These are phyloP conservation scores for Epicampocera succincta DNA, from an alignment of 2,888 invertebrate species.

Conservation along the genomic window DNA sequence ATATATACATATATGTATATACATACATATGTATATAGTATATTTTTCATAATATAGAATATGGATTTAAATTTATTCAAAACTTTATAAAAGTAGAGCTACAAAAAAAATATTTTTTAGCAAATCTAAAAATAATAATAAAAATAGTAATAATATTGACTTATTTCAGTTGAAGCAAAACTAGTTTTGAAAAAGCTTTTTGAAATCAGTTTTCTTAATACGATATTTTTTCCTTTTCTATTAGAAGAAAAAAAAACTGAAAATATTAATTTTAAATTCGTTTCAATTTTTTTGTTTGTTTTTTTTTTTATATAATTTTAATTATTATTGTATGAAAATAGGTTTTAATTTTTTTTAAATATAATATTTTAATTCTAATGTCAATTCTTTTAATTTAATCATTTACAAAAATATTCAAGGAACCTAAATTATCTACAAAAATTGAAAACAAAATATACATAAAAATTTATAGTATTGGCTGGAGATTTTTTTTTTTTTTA, in stretches of 20 bases:
- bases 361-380: slow-evolving; percentile 23
- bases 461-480: slow-evolving; percentile 57
- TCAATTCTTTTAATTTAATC: slow-evolving; percentile 16
- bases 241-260: background rate
- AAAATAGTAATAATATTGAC: slow-evolving; percentile 47
- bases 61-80: too few relatives aligned
- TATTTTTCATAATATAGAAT: slow-evolving; percentile 28
- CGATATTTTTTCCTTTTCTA: slow-evolving; percentile 4
- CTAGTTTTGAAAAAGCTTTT: slow-evolving; percentile 46
- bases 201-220: background rate
- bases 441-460: slow-evolving; percentile 11
- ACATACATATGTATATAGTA: too few relatives aligned
- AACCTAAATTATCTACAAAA: slow-evolving; percentile 38
- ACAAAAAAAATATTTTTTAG: slow-evolving; percentile 21
- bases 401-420: slow-evolving; percentile 13
- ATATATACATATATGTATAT: too few relatives aligned
- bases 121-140: slow-evolving; percentile 25
- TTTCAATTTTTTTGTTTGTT: too few relatives aligned
- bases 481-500: slow-evolving; percentile 48
- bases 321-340: too few relatives aligned
- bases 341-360: background rate
- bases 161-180: slow-evolving; percentile 54
- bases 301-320: too few relatives aligned
- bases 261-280: too few relatives aligned
- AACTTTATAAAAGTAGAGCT: too few relatives aligned